phyloP scores from a whole-genome alignment of 2,888 invertebrate species.

The Panzeria rudis region DNA sequence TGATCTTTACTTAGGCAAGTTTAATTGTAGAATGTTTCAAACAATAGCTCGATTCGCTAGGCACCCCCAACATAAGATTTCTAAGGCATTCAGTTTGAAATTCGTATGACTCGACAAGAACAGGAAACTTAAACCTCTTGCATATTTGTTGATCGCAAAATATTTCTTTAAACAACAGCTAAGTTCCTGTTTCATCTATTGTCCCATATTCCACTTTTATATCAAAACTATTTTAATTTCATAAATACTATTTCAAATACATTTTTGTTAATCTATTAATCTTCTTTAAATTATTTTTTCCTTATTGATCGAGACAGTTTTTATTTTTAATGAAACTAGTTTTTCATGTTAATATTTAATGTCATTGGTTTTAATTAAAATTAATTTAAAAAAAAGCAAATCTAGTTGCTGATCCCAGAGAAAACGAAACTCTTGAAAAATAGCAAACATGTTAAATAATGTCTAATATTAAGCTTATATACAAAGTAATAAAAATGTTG shows the following conservation, averaged over 20 bases:
- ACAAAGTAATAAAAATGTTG: not conserved
- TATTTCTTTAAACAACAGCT: not conserved
- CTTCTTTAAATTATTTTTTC: slow-evolving; percentile 31
- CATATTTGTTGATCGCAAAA: not conserved
- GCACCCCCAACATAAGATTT: too few relatives aligned
- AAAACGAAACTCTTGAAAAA: not conserved
- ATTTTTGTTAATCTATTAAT: slow-evolving; percentile 22
- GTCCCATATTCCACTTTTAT: not conserved
- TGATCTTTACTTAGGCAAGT: too few relatives aligned
- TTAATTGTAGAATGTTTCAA: too few relatives aligned
- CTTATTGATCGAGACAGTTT: not conserved
- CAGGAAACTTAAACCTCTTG: not conserved
- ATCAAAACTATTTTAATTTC: not conserved
- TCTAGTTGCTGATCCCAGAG: slow-evolving; percentile 2
- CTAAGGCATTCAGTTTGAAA: too few relatives aligned
- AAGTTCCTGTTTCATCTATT: not conserved
- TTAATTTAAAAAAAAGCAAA: not conserved
- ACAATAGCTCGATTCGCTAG: too few relatives aligned
- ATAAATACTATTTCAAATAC: not conserved
- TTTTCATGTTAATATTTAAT: slow-evolving; percentile 21
- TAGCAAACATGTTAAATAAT: not conserved
- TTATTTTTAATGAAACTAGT: not conserved
- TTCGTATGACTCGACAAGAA: not conserved
- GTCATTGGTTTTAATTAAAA: slow-evolving; percentile 18
- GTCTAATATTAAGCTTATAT: not conserved